Conservation (phyloP, 2,888 invertebrate species). For the Cristatella mucedo region DNA sequence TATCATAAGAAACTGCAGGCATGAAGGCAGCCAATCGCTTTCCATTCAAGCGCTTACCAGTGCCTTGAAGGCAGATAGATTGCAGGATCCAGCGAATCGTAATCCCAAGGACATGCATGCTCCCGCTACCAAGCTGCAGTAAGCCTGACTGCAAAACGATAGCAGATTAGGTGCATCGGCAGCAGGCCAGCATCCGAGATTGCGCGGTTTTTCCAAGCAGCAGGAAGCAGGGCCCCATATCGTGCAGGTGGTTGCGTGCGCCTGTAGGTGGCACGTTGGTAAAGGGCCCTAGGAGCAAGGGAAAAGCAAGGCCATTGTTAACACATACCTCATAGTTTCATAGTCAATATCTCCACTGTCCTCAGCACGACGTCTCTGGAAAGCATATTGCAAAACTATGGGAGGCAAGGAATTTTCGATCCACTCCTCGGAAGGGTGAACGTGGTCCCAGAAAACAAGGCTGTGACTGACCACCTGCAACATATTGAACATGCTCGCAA, state of each 20-base stretch:
- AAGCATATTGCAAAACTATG: conserved; percentile 54
- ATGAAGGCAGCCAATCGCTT: too few relatives aligned
- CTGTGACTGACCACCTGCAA: conserved; percentile 44
- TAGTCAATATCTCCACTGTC: conserved; percentile 50
- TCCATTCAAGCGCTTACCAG: conserved; percentile 43
- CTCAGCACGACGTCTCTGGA: conserved; percentile 45
- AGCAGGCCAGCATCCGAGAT: too few relatives aligned
- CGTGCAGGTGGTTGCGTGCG: too few relatives aligned
- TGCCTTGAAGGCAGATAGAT: conserved; percentile 60
- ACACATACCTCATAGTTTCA: conserved; percentile 90
- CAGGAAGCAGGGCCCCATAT: too few relatives aligned
- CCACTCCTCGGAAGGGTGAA: conserved; percentile 67
- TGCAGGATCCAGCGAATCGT: conserved; percentile 79
- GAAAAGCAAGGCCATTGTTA: too few relatives aligned
- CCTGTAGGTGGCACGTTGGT: too few relatives aligned
- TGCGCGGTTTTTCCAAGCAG: too few relatives aligned
- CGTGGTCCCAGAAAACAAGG: conserved; percentile 70
- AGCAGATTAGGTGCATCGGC: too few relatives aligned
- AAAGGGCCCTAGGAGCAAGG: too few relatives aligned
- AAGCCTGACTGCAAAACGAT: conserved; percentile 52
- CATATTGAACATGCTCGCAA: too few relatives aligned
- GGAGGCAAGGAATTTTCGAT: conserved; percentile 36
- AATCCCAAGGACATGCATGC: conserved; percentile 83
- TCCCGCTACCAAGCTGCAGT: conserved; percentile 85
- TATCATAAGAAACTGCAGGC: too few relatives aligned